Evolutionary conservation across 92 coral and sea anemone species (phyloP).

Genomic region (Pocillopora meandrina): DNA sequence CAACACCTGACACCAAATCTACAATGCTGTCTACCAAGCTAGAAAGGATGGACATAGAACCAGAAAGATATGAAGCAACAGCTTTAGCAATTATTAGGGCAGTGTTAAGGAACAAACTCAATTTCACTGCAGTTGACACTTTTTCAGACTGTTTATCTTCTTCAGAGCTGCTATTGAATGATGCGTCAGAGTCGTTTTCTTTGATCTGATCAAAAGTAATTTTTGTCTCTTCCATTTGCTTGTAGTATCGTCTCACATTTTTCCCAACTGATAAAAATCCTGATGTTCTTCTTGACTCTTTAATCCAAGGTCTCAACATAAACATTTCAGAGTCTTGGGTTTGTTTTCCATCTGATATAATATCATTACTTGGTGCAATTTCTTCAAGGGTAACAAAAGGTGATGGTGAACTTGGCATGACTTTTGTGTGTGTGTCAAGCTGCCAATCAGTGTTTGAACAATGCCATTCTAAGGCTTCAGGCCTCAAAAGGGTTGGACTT

Average conservation of each 20-base stretch:
- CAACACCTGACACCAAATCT: conserved; percentile 82
- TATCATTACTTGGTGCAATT: conserved; percentile 78
- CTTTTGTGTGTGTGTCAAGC: background rate
- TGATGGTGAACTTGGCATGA: background rate
- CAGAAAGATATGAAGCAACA: conserved; percentile 86
- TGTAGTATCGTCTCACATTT: conserved; percentile 84
- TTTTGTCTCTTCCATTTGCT: conserved; percentile 66
- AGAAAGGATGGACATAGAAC: conserved; percentile 94
- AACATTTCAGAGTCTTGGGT: background rate
- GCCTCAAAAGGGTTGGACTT: background rate
- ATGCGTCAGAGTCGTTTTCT: conserved; percentile 22
- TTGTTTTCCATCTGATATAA: conserved; percentile 51
- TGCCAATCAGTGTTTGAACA: background rate
- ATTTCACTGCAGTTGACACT: conserved; percentile 57
- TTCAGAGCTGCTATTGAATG: background rate
- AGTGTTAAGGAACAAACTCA: conserved; percentile 80
- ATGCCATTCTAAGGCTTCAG: background rate
- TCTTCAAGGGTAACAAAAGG: conserved; percentile 80
- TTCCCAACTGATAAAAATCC: conserved; percentile 19
- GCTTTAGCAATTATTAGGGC: conserved; percentile 75
- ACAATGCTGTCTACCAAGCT: conserved; percentile 96
- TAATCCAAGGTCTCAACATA: background rate
- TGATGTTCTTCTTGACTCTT: conserved; percentile 1
- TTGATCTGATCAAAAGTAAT: conserved; percentile 53
- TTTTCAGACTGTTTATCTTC: background rate